These are phyloP conservation scores for Acyrthosiphon pisum DNA, from an alignment of 1,140 invertebrate species.

Conservation along the genomic window DNA sequence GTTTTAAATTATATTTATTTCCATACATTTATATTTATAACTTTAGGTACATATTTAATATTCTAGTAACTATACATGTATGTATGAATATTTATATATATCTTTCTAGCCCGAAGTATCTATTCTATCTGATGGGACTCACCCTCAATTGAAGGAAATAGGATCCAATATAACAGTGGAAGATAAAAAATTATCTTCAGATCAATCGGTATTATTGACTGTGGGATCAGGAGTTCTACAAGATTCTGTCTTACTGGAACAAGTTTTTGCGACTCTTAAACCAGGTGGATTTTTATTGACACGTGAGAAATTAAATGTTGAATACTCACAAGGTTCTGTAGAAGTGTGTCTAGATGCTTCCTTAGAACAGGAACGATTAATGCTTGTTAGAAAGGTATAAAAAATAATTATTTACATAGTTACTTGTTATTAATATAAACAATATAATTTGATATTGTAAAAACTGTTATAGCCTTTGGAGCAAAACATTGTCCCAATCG, in stretches of 20 bases:
- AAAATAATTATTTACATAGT: not conserved
- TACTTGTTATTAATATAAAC: too few relatives aligned
- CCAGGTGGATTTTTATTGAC: conserved; percentile 66
- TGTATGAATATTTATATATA: not conserved
- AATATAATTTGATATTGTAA: not conserved
- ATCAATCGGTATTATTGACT: conserved; percentile 68
- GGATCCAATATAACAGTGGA: conserved; percentile 68
- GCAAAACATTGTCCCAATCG: conserved; percentile 57
- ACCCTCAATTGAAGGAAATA: conserved; percentile 66
- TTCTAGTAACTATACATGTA: not conserved
- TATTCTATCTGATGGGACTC: conserved; percentile 62
- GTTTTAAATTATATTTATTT: conserved; percentile 59
- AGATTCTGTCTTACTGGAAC: conserved; percentile 59
- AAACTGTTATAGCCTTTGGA: conserved; percentile 30
- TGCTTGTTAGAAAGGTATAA: conserved; percentile 57
- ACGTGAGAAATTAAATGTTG: conserved; percentile 62
- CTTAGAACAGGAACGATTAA: conserved; percentile 47
- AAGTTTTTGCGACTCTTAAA: conserved; percentile 61
- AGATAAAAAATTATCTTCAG: conserved; percentile 68
- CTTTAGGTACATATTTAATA: too few relatives aligned
- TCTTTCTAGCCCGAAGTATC: conserved; percentile 67
- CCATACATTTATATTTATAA: not conserved
- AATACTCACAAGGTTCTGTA: conserved; percentile 50
- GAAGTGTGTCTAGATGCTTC: conserved; percentile 51
- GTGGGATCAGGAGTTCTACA: conserved; percentile 63